Conservation (phyloP, 2,888 invertebrate species). For the Lacanobia wlatinum region DNA sequence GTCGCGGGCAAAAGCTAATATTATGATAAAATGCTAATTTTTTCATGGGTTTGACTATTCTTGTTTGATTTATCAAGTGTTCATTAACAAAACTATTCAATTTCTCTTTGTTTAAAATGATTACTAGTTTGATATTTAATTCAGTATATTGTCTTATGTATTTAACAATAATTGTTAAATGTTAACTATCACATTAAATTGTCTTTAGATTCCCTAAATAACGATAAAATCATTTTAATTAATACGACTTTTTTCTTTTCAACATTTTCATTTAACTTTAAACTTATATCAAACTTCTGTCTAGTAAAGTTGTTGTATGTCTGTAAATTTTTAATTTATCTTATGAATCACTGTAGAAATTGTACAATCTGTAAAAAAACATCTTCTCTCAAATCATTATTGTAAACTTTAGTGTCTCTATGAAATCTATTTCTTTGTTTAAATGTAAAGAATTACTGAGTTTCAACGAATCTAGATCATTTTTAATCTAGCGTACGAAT, state of each 20-base stretch:
- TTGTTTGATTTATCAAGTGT: slow-evolving; percentile 24
- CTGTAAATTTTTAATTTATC: slow-evolving; percentile 10
- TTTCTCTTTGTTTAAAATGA: neutral
- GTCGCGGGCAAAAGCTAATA: too few relatives aligned
- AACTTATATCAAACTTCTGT: slow-evolving; percentile 1
- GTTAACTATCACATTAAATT: slow-evolving; percentile 2
- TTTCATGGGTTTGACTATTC: too few relatives aligned
- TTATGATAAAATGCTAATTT: too few relatives aligned
- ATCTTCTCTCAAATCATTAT: slow-evolving; percentile 5
- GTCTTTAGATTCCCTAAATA: slow-evolving; percentile 13
- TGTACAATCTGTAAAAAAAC: slow-evolving; percentile 42
- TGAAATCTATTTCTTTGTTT: slow-evolving; percentile 20
- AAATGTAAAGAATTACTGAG: slow-evolving; percentile 14
- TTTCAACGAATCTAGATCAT: slow-evolving; percentile 39
- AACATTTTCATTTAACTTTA: slow-evolving; percentile 6
- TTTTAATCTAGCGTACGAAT: neutral
- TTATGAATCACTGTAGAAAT: slow-evolving; percentile 19
- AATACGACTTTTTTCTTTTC: slow-evolving; percentile 1
- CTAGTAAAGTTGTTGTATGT: neutral
- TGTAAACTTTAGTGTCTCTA: slow-evolving; percentile 20
- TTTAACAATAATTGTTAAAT: slow-evolving; percentile 4
- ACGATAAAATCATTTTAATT: slow-evolving; percentile 11
- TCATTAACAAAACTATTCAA: neutral
- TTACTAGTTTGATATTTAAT: neutral
- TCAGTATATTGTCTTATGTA: slow-evolving; percentile 5